Conservation (phyloP, 2,113 vertebrate species). For the Apistogramma diplotaenia region DNA sequence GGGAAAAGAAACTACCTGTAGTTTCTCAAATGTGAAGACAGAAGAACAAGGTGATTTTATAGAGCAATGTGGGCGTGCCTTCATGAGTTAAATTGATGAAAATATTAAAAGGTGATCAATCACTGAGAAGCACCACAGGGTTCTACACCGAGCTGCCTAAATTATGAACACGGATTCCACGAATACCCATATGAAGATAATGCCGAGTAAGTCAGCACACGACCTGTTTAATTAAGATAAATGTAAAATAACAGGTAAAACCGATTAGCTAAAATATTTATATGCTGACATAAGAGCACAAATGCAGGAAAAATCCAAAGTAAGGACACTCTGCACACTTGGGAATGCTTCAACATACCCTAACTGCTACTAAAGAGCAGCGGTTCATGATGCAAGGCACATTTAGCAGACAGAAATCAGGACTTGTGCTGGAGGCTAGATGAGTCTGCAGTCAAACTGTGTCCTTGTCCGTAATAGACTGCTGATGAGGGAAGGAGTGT, state of each 20-base stretch:
- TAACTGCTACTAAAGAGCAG: slow-evolving; percentile 12
- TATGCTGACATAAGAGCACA: neutral
- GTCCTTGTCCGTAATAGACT: slow-evolving; percentile 69
- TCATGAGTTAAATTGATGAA: neutral
- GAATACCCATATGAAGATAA: neutral
- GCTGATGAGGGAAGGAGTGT: slow-evolving; percentile 64
- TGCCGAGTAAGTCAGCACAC: neutral
- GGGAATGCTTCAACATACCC: neutral
- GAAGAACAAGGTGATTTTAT: neutral
- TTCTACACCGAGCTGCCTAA: neutral
- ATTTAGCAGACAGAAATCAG: slow-evolving; percentile 50
- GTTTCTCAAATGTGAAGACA: neutral
- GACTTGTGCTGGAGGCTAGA: slow-evolving; percentile 49
- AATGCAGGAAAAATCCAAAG: neutral
- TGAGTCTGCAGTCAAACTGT: slow-evolving; percentile 67
- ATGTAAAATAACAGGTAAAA: neutral
- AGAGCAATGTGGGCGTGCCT: neutral
- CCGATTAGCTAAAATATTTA: neutral
- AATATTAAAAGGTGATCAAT: neutral
- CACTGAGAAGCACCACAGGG: neutral
- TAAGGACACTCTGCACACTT: slow-evolving; percentile 3
- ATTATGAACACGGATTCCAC: neutral
- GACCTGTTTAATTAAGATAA: neutral
- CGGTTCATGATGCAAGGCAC: slow-evolving; percentile 43
- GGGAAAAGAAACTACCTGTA: neutral